Evolutionary conservation across 2,113 vertebrate species (phyloP).

Genomic region (Centropus bengalensis): DNA sequence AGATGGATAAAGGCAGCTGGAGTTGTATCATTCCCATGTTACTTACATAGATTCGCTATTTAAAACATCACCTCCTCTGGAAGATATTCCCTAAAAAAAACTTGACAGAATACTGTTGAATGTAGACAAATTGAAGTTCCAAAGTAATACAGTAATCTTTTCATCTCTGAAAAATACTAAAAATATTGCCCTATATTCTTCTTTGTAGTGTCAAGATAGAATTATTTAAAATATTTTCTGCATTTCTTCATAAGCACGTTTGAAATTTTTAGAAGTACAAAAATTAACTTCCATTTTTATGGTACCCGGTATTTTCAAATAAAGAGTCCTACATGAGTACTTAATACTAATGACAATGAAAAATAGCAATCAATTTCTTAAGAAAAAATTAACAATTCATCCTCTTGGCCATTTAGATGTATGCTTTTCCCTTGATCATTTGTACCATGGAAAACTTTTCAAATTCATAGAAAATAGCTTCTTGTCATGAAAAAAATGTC

Average conservation of each 20-base stretch:
- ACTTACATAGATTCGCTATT: neutral
- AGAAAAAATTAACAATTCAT: fast-evolving
- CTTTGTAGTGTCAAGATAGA: neutral
- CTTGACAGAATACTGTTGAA: neutral
- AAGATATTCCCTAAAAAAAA: neutral
- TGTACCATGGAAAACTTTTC: neutral
- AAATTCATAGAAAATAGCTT: neutral
- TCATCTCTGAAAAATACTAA: neutral
- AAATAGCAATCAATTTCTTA: neutral
- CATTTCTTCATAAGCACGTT: neutral
- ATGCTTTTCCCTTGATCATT: neutral
- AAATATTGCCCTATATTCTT: neutral
- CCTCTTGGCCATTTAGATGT: neutral
- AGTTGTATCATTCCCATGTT: neutral
- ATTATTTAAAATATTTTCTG: neutral
- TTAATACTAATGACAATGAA: neutral
- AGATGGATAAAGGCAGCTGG: neutral
- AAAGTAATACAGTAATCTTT: neutral
- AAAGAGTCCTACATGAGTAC: neutral
- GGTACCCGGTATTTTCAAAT: neutral
- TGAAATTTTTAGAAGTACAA: neutral
- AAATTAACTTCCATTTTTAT: neutral
- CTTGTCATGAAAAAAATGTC: neutral
- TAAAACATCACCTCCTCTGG: neutral
- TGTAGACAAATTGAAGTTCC: neutral